Evolutionary conservation across 2,113 vertebrate genomes (phyloP), one percentile per base, ranked within the genome.

Genomic region (Urocitellus parryii): DNA sequence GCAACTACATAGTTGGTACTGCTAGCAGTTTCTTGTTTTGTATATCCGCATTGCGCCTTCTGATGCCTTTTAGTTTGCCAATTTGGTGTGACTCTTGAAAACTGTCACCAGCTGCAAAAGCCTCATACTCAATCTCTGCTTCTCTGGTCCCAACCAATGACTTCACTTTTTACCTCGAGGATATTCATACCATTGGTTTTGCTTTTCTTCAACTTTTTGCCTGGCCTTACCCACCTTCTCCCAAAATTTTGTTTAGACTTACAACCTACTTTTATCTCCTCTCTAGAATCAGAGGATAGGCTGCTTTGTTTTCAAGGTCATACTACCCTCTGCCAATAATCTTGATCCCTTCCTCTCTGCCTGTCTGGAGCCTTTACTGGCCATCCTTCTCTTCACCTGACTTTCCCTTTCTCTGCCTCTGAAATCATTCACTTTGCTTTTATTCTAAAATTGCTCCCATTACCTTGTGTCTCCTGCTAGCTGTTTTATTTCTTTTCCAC

Each of bases 171-270:
- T 91, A 65, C 42, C 67, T 72, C 1, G 4, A 92, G 92, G 45
- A 90, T 51, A 72, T 10, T 17, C 16, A 42, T 5, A 53, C 45
- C 27, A 10, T 1, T 61, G 32, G 24, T 1, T 76, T 8, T 89
- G 37, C 51, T 79, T 91, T 87, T 95, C 61, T 80, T 79, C 24
- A 76, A 4, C 83, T 90, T 93, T 74, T 56, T 76, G 34, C 51
- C 11, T 68, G 17, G 22, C 8, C 94, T 68, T 9, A 12, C 5
- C 24, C 4, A 48, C 5, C 32, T 53, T 53, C 45, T 65, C 24
- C 16, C 25, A 20, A 74, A 4, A 29, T 96, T 93, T 89, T 85
- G 77, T 78, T 88, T 78, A 73, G 53, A 82, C 7, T 42, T 45
- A 18, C 18, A 81, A 39, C 29, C 10, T 2, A 2, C 86, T 74